Percentiles rank a stretch among this genome's conserved stretches.
Evolutionary conservation across 2,888 invertebrate species (phyloP).

Genomic region (Lathronympha strigana): DNA sequence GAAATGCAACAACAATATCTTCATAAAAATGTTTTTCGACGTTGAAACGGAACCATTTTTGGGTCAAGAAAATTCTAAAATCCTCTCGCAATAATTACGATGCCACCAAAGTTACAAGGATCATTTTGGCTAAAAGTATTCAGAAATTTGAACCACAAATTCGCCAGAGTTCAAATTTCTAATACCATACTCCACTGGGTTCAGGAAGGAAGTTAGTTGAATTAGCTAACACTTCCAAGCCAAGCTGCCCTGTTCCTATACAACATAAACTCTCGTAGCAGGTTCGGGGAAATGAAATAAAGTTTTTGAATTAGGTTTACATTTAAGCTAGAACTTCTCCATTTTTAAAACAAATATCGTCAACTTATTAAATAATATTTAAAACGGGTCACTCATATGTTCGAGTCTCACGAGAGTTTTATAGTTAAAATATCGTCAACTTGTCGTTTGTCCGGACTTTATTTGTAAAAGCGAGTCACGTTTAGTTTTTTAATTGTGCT

Average conservation of each 20-base stretch:
- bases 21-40: background rate
- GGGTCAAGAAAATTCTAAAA: background rate
- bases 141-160: conserved; percentile 21
- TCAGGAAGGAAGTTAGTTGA: conserved; percentile 25
- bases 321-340: no score
- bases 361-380: no score
- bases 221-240: background rate
- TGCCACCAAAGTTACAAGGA: background rate
- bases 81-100: background rate
- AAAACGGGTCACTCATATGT: no score
- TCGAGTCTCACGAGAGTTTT: no score
- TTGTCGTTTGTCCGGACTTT: conserved; percentile 22
- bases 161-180: conserved; percentile 24
- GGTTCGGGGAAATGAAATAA: background rate
- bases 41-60: background rate
- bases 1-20: background rate
- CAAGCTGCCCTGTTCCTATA: background rate
- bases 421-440: conserved; percentile 2
- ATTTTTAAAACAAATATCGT: no score
- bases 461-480: conserved; percentile 34
- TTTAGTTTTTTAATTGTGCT: conserved; percentile 26
- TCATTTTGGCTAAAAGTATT: conserved; percentile 12
- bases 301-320: conserved; percentile 26
- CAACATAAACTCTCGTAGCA: background rate
- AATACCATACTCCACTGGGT: conserved; percentile 24